Base-by-base conservation (phyloP, 1,140 invertebrate species). In the Panagrolaimus sp. region DNA sequence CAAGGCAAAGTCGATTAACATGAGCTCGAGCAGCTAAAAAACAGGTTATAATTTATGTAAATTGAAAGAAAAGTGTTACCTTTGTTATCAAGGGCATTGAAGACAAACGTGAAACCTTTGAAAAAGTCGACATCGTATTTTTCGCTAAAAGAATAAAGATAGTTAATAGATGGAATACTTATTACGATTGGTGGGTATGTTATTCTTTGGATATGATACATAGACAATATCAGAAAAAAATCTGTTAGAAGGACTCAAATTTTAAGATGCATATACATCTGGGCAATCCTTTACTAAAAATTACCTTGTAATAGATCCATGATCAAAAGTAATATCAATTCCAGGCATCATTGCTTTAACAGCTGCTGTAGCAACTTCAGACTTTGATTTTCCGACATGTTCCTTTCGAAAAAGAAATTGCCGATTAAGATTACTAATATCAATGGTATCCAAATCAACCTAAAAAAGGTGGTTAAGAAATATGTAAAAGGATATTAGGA, bases 391-490 rank as follows among this genome's bases (percentile, higher is more conserved):
- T 5, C 94, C 94, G 73, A 99, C 94, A 88, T 99, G 95, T 81
- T 95, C 90, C 80, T 93, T 93, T 82, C 94, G 90, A 83, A 98
- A 99, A 3, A 99, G 84, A 85, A 99, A 99, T 84, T 99, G 96
- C 14, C 96, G 88, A 84, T 99, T 99, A 44, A 99, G 86, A 84
- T 99, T 99, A 84, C 93, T 96, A n/a, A 99, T 91, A 86, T 99
- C 96, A 82, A 99, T 98, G 3, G 94, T 98, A 83, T 99, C 96
- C 80, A 99, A 88, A 88, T 99, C 96, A 86, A 98, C 96, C 94
- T 97, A 84, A 75, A 89, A 88, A 71, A 78, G 52, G 63, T 71
- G 80, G 77, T 70, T 78, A 45, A 8, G 0, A 26, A 17, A 55
- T 26, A n/a, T 24, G 14, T 65, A 63, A 63, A 24, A 21, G 12